Evolutionary conservation across 2,888 invertebrate genomes (phyloP).

Genomic region (Crocallis elinguaria): DNA sequence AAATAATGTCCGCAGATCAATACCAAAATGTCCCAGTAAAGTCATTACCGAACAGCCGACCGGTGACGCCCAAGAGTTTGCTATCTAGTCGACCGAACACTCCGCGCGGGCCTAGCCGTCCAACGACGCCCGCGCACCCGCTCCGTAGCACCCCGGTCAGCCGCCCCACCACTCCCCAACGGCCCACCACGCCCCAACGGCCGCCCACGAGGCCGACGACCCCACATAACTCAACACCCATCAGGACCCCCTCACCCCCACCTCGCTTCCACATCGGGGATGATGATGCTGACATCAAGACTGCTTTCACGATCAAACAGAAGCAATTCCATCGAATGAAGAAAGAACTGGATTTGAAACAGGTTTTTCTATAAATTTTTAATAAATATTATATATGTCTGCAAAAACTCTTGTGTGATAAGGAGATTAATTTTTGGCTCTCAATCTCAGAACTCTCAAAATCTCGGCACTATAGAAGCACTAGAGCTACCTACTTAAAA

Average conservation of each 20-base stretch:
- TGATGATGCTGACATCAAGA: constrained; percentile 56
- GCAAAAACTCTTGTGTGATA: too few species aligned
- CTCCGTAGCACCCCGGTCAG: constrained; percentile 49
- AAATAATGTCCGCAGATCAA: neutral
- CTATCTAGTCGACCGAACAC: constrained; percentile 64
- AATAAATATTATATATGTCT: neutral
- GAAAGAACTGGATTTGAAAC: constrained; percentile 77
- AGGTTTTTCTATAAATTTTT: constrained; percentile 50
- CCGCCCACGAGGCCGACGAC: constrained; percentile 27
- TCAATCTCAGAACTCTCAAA: too few species aligned
- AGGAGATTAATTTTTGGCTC: too few species aligned
- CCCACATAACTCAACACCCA: constrained; percentile 32
- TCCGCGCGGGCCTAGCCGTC: constrained; percentile 53
- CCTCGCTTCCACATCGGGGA: constrained; percentile 18
- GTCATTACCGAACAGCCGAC: constrained; percentile 52
- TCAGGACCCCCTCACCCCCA: constrained; percentile 6
- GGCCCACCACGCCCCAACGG: constrained; percentile 59
- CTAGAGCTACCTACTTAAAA: too few species aligned
- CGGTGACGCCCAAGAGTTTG: constrained; percentile 60
- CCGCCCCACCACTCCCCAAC: constrained; percentile 62
- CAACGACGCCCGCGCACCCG: constrained; percentile 48
- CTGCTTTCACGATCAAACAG: constrained; percentile 55
- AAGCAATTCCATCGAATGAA: constrained; percentile 68
- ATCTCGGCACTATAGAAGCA: too few species aligned
- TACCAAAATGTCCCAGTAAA: constrained; percentile 37